These are phyloP conservation scores for Aphodius sticticus DNA, from an alignment of 2,888 invertebrate genomes.

Conservation along the genomic window DNA sequence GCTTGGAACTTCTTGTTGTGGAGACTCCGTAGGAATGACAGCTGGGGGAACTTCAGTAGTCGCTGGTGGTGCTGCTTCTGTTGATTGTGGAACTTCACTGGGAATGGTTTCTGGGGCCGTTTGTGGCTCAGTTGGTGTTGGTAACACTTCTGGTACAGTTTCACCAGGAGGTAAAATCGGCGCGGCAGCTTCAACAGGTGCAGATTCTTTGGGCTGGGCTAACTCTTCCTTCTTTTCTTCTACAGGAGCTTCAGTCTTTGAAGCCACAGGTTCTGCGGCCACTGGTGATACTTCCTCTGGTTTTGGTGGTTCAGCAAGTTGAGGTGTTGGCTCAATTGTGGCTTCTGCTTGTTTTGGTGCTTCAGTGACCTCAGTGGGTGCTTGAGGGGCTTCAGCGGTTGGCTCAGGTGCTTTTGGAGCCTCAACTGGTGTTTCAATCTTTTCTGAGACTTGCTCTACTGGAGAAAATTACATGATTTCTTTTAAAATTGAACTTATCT, in stretches of 20 bases:
- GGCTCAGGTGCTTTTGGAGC: constrained; percentile 5
- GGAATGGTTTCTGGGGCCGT: constrained; percentile 5
- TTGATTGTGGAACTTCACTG: constrained; percentile 22
- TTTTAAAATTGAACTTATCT: constrained; percentile 21
- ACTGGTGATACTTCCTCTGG: constrained; percentile 23
- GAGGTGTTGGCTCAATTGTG: constrained; percentile 9
- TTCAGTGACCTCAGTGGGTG: constrained; percentile 10
- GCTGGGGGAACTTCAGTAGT: neutral
- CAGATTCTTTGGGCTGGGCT: constrained; percentile 19
- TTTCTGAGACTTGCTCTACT: constrained; percentile 12
- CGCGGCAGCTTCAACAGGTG: constrained; percentile 26
- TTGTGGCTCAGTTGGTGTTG: constrained; percentile 16
- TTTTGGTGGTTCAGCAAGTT: constrained; percentile 15
- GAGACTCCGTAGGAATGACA: constrained; percentile 8
- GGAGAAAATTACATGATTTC: constrained; percentile 26
- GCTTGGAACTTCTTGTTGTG: constrained; percentile 7
- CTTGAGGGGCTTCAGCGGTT: neutral
- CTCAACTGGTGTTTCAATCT: neutral
- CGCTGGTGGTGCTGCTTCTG: constrained; percentile 38
- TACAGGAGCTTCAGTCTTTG: constrained; percentile 13
- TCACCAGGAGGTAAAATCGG: constrained; percentile 28
- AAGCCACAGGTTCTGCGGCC: neutral
- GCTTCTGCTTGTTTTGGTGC: constrained; percentile 11
- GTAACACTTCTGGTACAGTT: constrained; percentile 8
- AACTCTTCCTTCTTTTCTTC: neutral